Base-by-base conservation (phyloP, 2,113 vertebrate species). In the Ahaetulla prasina region DNA sequence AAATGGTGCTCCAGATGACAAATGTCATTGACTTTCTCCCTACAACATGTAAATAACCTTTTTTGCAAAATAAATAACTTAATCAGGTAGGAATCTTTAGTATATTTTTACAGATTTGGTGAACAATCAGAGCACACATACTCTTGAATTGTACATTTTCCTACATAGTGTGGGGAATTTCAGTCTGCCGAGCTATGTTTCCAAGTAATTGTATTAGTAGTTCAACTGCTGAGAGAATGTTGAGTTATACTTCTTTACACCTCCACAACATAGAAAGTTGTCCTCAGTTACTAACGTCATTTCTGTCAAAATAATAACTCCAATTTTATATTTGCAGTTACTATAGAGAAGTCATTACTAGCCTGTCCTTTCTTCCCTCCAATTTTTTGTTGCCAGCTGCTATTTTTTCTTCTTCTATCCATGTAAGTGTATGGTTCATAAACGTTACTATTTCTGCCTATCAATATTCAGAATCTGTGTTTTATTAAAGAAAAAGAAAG, bases 361-460 rank as follows among this genome's bases (percentile, higher is more conserved):
- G 68, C 50, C 20, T 94, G 39, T 92, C 39, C 90, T 52, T 91
- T 95, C 86, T 84, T 3, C n/a, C 68, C 94, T 87, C 45, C 14
- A 0, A 1, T 45, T 90, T 74, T 63, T 85, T 23, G 14, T 57
- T 35, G 87, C 43, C 35, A 27, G 88, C 94, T 93, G 60, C 14
- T 93, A 94, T 96, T 93, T 94, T 92, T 94, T 57, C 55, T 57
- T 49, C 55, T 45, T 92, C 90, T 95, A 94, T 94, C 91, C 94
- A 97, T 89, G 8, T 88, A 96, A 10, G 95, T 95, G 96, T 91
- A 55, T 96, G 63, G 93, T 95, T 93, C 93, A 11, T 92, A 49
- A 91, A 91, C 94, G 91, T 94, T 96, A 89, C 91, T 96, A 53
- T 97, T 97, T 94, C 95, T 91, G 74, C 91, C 80, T 94, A 68